These are phyloP conservation scores for Tetramorium parvispinum DNA, from an alignment of 1,140 invertebrate species.

Conservation along the genomic window DNA sequence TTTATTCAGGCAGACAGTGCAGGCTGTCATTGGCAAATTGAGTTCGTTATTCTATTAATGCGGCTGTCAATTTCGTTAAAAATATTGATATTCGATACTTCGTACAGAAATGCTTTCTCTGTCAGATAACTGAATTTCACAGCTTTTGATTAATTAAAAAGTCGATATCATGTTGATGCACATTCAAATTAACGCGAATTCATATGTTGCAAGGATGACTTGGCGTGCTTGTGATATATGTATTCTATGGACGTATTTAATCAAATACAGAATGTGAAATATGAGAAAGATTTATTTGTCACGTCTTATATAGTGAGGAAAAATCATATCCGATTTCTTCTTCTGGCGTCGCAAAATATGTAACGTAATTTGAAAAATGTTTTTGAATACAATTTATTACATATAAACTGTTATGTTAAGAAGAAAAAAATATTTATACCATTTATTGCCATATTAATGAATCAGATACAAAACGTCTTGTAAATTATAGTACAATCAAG, in stretches of 20 bases:
- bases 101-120: neutral
- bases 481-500: neutral
- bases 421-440: neutral
- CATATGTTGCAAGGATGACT: neutral
- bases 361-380: neutral
- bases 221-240: neutral
- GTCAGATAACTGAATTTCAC: neutral
- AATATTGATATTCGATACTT: neutral
- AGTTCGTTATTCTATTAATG: neutral
- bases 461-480: neutral
- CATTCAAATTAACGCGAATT: neutral
- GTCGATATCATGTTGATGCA: neutral
- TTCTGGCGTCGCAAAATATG: neutral
- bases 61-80: neutral
- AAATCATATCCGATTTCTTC: neutral
- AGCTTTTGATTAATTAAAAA: neutral
- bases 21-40: neutral
- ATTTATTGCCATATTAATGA: neutral
- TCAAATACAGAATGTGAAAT: neutral
- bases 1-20: slow-evolving; percentile 6
- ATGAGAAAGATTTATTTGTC: neutral
- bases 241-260: neutral
- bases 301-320: neutral
- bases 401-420: neutral
- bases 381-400: neutral